A percentile compares a stretch with the other conserved stretches of the same genome.
These are phyloP conservation scores for Cryptoblepharus egeriae DNA, from an alignment of 2,797 vertebrate genomes.

Conservation along the genomic window DNA sequence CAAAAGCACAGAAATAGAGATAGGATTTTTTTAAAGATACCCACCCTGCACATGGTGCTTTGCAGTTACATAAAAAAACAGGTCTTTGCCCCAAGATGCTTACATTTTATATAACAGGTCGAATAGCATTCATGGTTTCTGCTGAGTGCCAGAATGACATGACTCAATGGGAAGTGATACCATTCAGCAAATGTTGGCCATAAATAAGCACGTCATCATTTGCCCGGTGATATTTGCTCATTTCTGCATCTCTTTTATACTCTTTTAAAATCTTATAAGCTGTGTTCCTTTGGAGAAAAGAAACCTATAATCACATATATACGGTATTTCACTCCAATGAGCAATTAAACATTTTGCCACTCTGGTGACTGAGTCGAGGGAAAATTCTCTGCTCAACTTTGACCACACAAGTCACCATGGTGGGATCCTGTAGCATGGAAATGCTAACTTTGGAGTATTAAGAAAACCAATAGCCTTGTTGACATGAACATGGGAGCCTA, in stretches of 20 bases:
- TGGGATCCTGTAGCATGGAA: constrained; percentile 87
- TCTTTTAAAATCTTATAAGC: background rate
- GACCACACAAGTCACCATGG: constrained; percentile 90
- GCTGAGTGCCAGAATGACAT: too few relatives aligned
- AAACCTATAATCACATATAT: too few relatives aligned
- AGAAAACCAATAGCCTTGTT: constrained; percentile 99
- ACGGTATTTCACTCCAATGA: constrained; percentile 49
- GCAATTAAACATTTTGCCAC: constrained; percentile 83
- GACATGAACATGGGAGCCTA: constrained; percentile 98
- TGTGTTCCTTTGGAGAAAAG: background rate
- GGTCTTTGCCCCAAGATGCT: background rate
- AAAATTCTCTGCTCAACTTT: constrained; percentile 91
- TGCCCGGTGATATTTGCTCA: too few relatives aligned
- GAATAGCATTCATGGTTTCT: too few relatives aligned
- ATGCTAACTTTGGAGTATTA: constrained; percentile 97
- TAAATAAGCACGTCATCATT: too few relatives aligned
- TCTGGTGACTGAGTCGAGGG: constrained; percentile 78
- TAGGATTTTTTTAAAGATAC: background rate
- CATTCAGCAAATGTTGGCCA: too few relatives aligned
- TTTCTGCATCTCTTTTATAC: too few relatives aligned
- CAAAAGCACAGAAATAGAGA: background rate
- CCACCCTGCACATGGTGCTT: too few relatives aligned
- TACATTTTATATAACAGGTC: background rate
- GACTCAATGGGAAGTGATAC: too few relatives aligned
- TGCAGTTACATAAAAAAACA: background rate